Percentiles rank a stretch among this genome's conserved stretches.
phyloP scores from a whole-genome alignment of 2,797 vertebrate species.

The Malacoraja senta region DNA sequence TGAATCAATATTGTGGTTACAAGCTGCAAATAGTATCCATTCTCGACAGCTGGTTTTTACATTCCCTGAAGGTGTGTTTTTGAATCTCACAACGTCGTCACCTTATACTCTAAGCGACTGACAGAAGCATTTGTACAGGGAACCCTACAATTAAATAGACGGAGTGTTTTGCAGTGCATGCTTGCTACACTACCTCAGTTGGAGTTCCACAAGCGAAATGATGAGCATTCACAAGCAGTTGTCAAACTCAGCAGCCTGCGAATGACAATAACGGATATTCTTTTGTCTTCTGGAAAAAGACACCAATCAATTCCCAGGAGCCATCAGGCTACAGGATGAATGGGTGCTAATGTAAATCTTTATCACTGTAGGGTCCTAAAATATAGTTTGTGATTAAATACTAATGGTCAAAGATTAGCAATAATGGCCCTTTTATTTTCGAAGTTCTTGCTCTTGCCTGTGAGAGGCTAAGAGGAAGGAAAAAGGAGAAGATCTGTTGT shows the following conservation, averaged over 20 bases:
- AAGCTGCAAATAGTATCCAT: not conserved
- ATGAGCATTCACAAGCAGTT: not conserved
- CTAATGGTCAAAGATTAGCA: not conserved
- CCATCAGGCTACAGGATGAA: not conserved
- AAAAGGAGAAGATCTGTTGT: not conserved
- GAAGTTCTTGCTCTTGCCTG: not conserved
- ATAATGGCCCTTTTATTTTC: not conserved
- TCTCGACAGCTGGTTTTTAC: not conserved
- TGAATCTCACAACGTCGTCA: not conserved
- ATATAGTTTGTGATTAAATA: not conserved
- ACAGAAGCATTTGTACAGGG: not conserved
- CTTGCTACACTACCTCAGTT: not conserved
- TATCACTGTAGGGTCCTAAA: not conserved
- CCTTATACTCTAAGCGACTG: not conserved
- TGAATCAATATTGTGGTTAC: not conserved
- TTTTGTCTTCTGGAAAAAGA: not conserved
- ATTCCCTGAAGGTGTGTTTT: not conserved
- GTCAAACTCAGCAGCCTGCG: constrained; percentile 2
- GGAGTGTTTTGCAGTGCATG: not conserved
- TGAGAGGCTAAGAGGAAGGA: not conserved
- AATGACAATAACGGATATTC: not conserved
- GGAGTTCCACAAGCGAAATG: not conserved
- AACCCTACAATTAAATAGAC: not conserved
- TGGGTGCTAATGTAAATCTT: not conserved
- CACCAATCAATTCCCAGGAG: not conserved